Evolutionary conservation across 2,797 vertebrate genomes (phyloP), one percentile per base, ranked within the genome.

Genomic region (Gallinago solitaria): DNA sequence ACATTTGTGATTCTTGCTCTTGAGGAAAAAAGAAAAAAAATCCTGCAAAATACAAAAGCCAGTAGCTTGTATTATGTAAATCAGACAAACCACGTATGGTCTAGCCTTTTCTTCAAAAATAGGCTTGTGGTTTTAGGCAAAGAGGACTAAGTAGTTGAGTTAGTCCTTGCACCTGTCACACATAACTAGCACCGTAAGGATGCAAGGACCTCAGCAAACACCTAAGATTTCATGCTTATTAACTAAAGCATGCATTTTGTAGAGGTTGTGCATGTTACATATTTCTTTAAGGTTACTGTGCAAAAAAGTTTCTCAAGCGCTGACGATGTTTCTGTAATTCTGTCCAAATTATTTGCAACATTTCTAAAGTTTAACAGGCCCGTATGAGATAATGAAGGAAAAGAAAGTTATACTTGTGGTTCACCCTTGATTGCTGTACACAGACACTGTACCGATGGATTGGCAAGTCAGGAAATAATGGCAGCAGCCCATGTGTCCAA

Each of bases 181-280:
- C 92, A 94, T 84, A 97, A 97, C 97, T 98, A 98, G 98, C 98
- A 98, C 98, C 98, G 90, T 96, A 96, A 95, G 96, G 93, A 97
- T 94, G 93, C 96, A 97, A 98, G 97, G 97, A 97, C 96, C 89
- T 96, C 39, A 90, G 97, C 97, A 96, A 96, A 98, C 93, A 80
- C 83, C 91, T 95, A 96, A 60, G 90, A 90, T 82, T 90, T 96
- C 97, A 98, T 97, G 97, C 98, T 97, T 97, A 94, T 60, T 83
- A 93, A 75, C 87, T 93, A 92, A 97, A 98, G 97, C 98, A 97
- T 97, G 97, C 98, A 97, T 27, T 84, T 64, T 63, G 65, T 56
- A 94, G 74, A 77, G 94, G 91, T 93, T 97, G 96, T 86, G 97
- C 76, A 95, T 70, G 71, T 54, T 97, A 90, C 35, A 3, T 16